These are phyloP conservation scores for Meliscaeva auricollis DNA, from an alignment of 2,888 invertebrate species.

Conservation along the genomic window DNA sequence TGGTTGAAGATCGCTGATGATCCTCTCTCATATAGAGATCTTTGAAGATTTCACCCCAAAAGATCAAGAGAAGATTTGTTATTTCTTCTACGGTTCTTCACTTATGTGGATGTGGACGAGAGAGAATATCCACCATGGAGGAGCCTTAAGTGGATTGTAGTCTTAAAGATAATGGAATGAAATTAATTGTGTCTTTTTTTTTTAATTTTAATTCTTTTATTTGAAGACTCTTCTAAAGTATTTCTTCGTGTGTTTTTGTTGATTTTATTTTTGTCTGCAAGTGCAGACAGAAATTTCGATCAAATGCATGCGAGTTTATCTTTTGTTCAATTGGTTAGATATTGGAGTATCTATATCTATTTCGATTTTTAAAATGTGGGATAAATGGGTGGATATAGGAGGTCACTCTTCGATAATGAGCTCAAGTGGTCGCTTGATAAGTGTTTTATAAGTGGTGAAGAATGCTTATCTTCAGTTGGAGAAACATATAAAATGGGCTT, in stretches of 20 bases:
- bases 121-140: background rate
- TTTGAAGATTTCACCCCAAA: conserved; percentile 22
- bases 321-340: conserved; percentile 53
- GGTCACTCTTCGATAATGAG: conserved; percentile 26
- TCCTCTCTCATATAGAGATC: conserved; percentile 42
- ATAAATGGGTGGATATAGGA: conserved; percentile 2
- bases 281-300: conserved; percentile 60
- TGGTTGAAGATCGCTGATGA: conserved; percentile 59
- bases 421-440: conserved; percentile 18
- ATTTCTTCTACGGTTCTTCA: background rate
- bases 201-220: background rate
- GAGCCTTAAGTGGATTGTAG: conserved; percentile 22
- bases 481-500: background rate
- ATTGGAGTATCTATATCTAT: conserved; percentile 8
- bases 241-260: conserved; percentile 20
- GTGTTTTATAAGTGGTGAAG: background rate
- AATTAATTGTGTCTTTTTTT: conserved; percentile 53
- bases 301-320: conserved; percentile 31
- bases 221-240: background rate
- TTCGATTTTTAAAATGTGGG: background rate
- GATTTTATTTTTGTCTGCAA: conserved; percentile 60
- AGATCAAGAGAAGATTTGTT: conserved; percentile 6
- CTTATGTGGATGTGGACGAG: background rate
- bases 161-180: conserved; percentile 25
- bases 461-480: background rate